Evolutionary conservation across 2,888 invertebrate genomes (phyloP), one percentile per base, ranked within the genome.

Genomic region (Tinea trinotella): DNA sequence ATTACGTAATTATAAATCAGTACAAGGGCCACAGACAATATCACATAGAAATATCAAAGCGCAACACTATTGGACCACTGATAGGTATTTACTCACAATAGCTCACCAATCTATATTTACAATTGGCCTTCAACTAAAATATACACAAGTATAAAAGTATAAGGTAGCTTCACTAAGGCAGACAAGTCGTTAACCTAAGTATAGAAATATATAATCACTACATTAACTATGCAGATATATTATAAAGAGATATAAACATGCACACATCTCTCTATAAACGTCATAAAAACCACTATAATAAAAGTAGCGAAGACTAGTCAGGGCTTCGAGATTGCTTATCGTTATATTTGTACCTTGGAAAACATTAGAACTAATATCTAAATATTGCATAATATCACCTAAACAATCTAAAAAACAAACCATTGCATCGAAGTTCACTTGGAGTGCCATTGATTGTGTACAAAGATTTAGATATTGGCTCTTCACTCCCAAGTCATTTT

Each of bases 31-130:
- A 46, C 19, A 46, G 46, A 52, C 22, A 52, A n/a, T 52, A 52
- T 52, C 52, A 52, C 52, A 52, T 17, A 34, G 34, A 52, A 52
- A 50, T 13, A 20, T 50, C 30, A 78, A 77, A 83, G 83, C 83
- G 68, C 81, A 80, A 80, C 78, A 78, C 79, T 82, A 36, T 84
- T 84, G 84, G 84, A 84, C 84, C 84, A 83, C 84, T 82, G 78
- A 78, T 83, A 84, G 84, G 83, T 84, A 84, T 83, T 75, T 64
- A 74, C 53, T 50, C 24, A 50, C 48, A 50, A 50, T 50, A 50
- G 50, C 50, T 50, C 12, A 24, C 20, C 2, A 12, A 24, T 40
- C 15, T 40, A 40, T 40, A 50, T 50, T 24, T 50, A 50, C 50
- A 40, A 40, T 13, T 40, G 2, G 12, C 24, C 1, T 50, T 18